These are phyloP conservation scores for Mellivora capensis DNA, from an alignment of 2,113 vertebrate genomes.

Conservation along the genomic window DNA sequence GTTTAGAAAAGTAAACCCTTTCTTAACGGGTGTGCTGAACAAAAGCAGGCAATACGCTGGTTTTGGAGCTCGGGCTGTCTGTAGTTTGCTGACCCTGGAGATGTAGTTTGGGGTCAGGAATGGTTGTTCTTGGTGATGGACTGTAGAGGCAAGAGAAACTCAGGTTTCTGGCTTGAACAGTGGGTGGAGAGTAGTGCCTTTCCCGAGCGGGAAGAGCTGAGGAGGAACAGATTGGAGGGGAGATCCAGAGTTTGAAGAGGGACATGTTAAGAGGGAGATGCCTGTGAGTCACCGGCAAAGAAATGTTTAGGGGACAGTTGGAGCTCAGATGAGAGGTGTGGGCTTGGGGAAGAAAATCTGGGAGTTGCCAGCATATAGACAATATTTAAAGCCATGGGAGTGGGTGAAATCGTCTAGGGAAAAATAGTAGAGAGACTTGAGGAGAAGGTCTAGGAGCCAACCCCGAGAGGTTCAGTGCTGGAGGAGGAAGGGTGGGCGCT, in stretches of 20 bases:
- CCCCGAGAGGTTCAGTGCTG: neutral
- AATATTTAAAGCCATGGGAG: neutral
- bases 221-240: neutral
- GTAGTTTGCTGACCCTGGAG: neutral
- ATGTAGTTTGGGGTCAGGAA: neutral
- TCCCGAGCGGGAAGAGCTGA: neutral
- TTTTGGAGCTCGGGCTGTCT: neutral
- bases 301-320: neutral
- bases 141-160: neutral
- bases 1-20: neutral
- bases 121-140: neutral
- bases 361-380: neutral
- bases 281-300: neutral
- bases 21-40: neutral
- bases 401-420: constrained; percentile 21
- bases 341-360: neutral
- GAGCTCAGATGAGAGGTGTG: neutral
- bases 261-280: neutral
- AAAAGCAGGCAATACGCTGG: neutral
- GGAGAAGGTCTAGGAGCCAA: neutral
- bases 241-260: neutral
- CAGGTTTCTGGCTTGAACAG: neutral
- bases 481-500: neutral
- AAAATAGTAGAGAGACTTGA: neutral
- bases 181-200: neutral